Base-by-base conservation (phyloP, 1,140 invertebrate genomes). In the Drosophila leontia region DNA sequence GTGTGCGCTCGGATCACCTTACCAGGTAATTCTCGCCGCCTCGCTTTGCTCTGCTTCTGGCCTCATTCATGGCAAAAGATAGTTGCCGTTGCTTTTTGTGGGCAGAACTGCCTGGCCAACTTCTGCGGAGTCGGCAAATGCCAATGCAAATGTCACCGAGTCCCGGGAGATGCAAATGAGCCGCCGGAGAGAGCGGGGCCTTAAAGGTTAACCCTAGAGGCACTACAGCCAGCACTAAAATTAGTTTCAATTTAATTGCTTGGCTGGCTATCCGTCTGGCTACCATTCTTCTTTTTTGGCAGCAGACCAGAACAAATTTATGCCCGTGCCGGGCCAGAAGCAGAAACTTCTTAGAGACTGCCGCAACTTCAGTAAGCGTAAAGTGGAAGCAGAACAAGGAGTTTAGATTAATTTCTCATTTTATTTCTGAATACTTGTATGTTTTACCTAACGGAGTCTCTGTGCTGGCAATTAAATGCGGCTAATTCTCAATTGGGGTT, bases 281-380 rank as follows among this genome's bases (percentile, higher is more conserved):
- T 42, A 58, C 56, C 62, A 61, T 58, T 61, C 74, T 74, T 79
- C 41, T 55, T 68, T 72, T 80, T 84, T 88, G 84, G 44, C 85
- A 84, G 23, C 85, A 88, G 84, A 90, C 85, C 84, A 80, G 77
- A 88, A 88, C 84, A 74, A 88, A 87, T 88, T 78, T 83, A 87
- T 87, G 76, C 83, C 65, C 48, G 48, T 41, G 39, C 69, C 65
- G 47, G 50, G 62, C 45, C 59, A 50, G 70, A 61, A 76, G 45
- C 65, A 50, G 37, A 59, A 23, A 59, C 51, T 71, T 72, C 65
- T 48, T 34, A 41, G 37, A 70, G 35, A 11, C 64, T 19, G 50
- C 26, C 34, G 41, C 50, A 56, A 57, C 63, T 67, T 61, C 57
- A 67, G 45, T 56, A 48, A 68, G 72, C 62, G 57, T 69, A 69